Base-by-base conservation (phyloP, 92 coral and sea anemone species). In the Muricea muricata region DNA sequence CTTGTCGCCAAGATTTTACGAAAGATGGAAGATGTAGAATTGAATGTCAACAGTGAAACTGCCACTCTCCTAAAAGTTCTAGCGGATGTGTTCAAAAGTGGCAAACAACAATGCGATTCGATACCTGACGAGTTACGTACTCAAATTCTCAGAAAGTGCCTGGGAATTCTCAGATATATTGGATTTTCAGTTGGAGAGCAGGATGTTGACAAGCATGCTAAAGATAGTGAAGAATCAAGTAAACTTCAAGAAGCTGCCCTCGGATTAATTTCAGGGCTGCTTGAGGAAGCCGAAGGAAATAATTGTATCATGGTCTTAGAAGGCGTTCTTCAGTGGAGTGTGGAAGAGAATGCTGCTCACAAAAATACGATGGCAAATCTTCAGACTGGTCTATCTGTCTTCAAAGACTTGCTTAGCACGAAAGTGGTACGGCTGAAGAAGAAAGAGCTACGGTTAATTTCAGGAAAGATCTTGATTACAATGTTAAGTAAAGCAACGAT, bases 81-180 rank as follows among this genome's bases (percentile, higher is more conserved):
- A 55, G 55, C 56, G 34, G 52, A 56, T 7, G 65, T 78, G 69
- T 56, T 20, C 35, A 61, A 56, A 35, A 40, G 46, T 55, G n/a
- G 21, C 21, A 30, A 21, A 39, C 8, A 57, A 35, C 58, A 78
- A 17, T 26, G 70, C 28, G 26, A 37, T 13, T 29, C 41, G 9
- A 18, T 78, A 17, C 70, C 83, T 11, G 83, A 56, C 50, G 83
- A 56, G 52, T 58, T 56, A 13, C 83, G 65, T 18, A 35, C 83
- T 20, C 46, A 21, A 39, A 39, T 78, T 35, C 52, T 55, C 18
- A 37, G 55, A 55, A 78, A 31, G 21, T 56, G 83, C 58, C 37
- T 78, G 52, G 55, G 14, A 13, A 58, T 78, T 28, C 70, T 78
- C 9, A 75, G 35, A 26, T 24, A 30, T 6, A 7, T 61, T 78